These are phyloP conservation scores for Glaucidium brasilianum DNA, from an alignment of 2,113 vertebrate genomes.

Conservation along the genomic window DNA sequence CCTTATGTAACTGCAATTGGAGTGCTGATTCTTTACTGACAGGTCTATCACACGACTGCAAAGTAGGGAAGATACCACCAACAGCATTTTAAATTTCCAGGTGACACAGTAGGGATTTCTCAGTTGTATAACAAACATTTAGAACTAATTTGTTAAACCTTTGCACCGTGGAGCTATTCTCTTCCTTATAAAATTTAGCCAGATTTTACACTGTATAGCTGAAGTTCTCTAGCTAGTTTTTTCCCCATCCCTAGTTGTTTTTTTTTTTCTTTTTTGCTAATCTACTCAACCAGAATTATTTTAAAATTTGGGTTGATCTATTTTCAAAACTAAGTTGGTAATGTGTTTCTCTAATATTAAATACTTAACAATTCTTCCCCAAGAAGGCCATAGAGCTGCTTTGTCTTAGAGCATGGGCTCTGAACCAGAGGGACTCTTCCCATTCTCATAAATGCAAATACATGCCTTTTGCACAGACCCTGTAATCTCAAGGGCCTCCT, in stretches of 20 bases:
- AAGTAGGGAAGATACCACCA: background rate
- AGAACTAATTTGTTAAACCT: background rate
- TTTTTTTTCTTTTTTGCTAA: background rate
- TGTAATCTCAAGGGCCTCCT: background rate
- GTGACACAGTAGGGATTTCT: background rate
- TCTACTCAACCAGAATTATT: background rate
- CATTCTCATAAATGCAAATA: background rate
- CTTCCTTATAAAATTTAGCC: background rate
- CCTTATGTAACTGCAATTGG: background rate
- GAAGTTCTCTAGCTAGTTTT: background rate
- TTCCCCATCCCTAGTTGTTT: accelerated
- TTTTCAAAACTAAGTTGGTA: background rate
- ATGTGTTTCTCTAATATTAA: background rate
- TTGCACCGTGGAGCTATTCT: background rate
- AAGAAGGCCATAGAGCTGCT: background rate
- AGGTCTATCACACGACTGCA: background rate
- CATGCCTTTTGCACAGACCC: background rate
- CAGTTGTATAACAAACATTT: background rate
- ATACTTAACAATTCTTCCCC: background rate
- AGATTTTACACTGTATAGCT: background rate
- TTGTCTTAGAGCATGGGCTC: background rate
- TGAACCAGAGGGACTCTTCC: background rate
- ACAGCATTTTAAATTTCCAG: background rate
- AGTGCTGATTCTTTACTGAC: background rate
- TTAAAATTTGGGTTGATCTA: background rate